Evolutionary conservation across 2,113 vertebrate species (phyloP).

Genomic region (Sclerurus mexicanus): DNA sequence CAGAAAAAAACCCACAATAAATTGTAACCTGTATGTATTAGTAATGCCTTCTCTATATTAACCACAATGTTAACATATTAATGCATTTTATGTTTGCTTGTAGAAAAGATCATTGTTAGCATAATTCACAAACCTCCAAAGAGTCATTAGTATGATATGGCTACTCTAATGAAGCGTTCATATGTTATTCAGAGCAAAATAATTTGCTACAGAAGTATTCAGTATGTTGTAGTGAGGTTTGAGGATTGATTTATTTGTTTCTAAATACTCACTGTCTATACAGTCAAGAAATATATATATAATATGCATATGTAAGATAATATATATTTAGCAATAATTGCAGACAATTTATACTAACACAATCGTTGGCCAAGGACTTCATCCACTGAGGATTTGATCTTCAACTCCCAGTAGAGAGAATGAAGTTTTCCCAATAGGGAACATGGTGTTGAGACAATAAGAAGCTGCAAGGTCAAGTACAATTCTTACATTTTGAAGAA

Average conservation of each 20-base stretch:
- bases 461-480: neutral
- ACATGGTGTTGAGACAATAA: neutral
- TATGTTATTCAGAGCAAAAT: neutral
- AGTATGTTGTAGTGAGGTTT: neutral
- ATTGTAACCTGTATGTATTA: neutral
- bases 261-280: neutral
- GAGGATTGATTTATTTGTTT: neutral
- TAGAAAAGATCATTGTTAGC: neutral
- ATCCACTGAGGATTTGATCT: neutral
- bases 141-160: neutral
- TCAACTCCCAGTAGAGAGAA: neutral
- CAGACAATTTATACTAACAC: neutral
- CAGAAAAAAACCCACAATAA: neutral
- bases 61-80: neutral
- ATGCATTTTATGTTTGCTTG: conserved; percentile 20
- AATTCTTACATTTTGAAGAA: neutral
- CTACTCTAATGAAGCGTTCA: neutral
- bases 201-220: neutral
- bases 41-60: neutral
- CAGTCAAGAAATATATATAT: neutral
- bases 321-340: neutral
- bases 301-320: neutral
- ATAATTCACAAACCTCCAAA: neutral
- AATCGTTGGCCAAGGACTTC: neutral
- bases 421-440: neutral